Conservation (phyloP, 1,140 invertebrate genomes). For the Pogonomyrmex barbatus region DNA sequence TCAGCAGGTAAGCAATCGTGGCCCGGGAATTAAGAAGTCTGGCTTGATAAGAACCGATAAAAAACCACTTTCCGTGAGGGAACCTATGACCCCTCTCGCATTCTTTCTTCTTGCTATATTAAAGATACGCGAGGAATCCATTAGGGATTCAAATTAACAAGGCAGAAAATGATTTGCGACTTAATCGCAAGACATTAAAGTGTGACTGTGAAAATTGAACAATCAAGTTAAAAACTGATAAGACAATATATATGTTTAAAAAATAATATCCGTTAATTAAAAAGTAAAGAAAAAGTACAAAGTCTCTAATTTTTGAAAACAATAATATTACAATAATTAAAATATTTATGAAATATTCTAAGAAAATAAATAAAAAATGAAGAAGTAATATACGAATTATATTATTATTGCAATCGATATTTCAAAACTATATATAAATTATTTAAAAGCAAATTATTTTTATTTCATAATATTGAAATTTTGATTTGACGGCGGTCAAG, state of each 20-base stretch:
- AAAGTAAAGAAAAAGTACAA: neutral
- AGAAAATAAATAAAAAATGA: conserved; percentile 19
- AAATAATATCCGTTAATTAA: neutral
- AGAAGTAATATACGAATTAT: neutral
- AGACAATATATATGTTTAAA: neutral
- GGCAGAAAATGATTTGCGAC: neutral
- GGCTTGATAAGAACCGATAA: conserved; percentile 59
- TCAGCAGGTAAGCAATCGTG: conserved; percentile 20
- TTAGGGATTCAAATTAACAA: neutral
- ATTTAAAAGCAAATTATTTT: neutral
- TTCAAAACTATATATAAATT: neutral
- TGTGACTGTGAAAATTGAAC: neutral
- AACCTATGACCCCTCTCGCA: conserved; percentile 21
- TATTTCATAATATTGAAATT: neutral
- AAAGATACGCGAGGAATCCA: conserved; percentile 14
- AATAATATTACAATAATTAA: neutral
- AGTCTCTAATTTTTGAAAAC: neutral
- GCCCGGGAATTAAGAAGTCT: conserved; percentile 14
- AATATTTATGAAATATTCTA: neutral
- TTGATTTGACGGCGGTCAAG: neutral
- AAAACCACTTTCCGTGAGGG: conserved; percentile 9
- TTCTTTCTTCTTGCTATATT: conserved; percentile 9
- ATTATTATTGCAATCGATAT: neutral
- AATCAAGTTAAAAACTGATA: neutral
- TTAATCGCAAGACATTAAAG: neutral